phyloP scores from a whole-genome alignment of 1,140 invertebrate species.

The Solen grandis region DNA sequence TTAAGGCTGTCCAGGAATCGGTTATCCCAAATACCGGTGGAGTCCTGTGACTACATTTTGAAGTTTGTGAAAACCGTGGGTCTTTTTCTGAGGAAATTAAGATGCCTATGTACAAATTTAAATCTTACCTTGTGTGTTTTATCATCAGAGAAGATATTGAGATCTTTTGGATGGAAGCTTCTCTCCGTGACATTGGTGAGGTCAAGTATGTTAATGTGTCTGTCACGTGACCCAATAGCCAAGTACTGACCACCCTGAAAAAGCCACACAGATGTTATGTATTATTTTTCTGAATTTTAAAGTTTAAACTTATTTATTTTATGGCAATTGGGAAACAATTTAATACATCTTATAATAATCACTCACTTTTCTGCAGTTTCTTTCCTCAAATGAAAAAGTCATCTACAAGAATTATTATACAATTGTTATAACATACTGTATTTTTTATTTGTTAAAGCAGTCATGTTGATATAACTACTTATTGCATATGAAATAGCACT shows the following conservation, averaged over 20 bases:
- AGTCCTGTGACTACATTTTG: too few species aligned
- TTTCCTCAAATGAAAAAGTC: background rate
- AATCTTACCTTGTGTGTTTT: slow-evolving; percentile 67
- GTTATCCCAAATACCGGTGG: too few species aligned
- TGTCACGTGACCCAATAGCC: slow-evolving; percentile 70
- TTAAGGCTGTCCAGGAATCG: too few species aligned
- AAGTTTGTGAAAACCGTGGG: too few species aligned
- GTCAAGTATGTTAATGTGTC: slow-evolving; percentile 69
- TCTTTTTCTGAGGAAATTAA: too few species aligned
- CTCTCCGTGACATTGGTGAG: slow-evolving; percentile 60
- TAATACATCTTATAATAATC: background rate
- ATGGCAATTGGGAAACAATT: background rate
- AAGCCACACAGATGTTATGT: slow-evolving; percentile 1
- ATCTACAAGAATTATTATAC: background rate
- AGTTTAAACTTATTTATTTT: background rate
- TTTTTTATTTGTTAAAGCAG: too few species aligned
- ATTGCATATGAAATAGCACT: too few species aligned
- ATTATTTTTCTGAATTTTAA: background rate
- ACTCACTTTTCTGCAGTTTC: background rate
- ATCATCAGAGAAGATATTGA: slow-evolving; percentile 59
- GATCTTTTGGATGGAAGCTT: slow-evolving; percentile 54
- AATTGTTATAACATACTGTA: background rate
- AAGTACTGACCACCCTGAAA: slow-evolving; percentile 66
- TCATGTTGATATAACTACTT: too few species aligned
- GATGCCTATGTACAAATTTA: too few species aligned